These are phyloP conservation scores for Sebastes nivosus DNA, from an alignment of 2,797 vertebrate genomes.

Conservation along the genomic window DNA sequence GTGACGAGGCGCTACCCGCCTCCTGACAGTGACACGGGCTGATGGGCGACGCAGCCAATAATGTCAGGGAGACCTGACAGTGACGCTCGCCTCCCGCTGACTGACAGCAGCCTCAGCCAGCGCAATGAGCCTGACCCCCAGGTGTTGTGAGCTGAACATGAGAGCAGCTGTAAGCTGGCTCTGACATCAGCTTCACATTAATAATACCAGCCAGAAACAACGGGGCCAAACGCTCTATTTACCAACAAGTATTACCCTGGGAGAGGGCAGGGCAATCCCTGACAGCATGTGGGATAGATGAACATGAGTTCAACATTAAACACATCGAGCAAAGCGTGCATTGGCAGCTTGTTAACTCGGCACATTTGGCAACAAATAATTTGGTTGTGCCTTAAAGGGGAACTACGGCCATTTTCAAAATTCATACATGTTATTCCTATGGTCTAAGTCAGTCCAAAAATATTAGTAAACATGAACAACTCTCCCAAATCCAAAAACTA, in stretches of 20 bases:
- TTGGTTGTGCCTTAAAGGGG: background rate
- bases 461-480: no score
- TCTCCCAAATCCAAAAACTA: no score
- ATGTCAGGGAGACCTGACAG: constrained; percentile 92
- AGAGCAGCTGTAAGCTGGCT: constrained; percentile 83
- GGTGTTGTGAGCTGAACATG: constrained; percentile 86
- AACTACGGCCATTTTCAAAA: no score
- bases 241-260: constrained; percentile 83
- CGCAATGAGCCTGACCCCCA: constrained; percentile 80
- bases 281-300: constrained; percentile 22
- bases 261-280: constrained; percentile 34
- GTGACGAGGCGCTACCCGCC: constrained; percentile 86
- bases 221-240: constrained; percentile 46
- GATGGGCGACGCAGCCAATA: constrained; percentile 62
- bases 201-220: constrained; percentile 49
- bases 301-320: constrained; percentile 7
- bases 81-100: constrained; percentile 86
- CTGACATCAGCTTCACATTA: constrained; percentile 26
- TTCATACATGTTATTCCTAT: no score
- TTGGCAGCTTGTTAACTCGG: background rate
- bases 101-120: constrained; percentile 84
- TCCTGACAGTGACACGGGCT: constrained; percentile 92
- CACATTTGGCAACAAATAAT: background rate
- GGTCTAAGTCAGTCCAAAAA: no score
- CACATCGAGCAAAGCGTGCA: background rate